Evolutionary conservation across 1,140 invertebrate species (phyloP).

Genomic region (Bombus fervidus): DNA sequence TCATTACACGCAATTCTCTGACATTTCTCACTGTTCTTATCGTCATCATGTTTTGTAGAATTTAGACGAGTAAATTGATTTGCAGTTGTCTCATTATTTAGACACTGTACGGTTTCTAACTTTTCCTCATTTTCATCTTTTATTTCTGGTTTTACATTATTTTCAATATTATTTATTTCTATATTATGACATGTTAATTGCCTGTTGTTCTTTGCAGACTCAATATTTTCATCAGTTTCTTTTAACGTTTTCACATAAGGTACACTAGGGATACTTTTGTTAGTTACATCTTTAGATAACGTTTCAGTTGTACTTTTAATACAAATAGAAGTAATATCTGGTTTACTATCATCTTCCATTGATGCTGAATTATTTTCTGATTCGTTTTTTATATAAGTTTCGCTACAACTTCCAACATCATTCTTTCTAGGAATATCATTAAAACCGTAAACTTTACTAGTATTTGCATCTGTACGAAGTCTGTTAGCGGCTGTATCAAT

Average conservation of each 20-base stretch:
- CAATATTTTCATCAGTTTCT: not conserved
- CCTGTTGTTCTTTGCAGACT: not conserved
- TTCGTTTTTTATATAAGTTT: not conserved
- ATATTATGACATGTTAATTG: not conserved
- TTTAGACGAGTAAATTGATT: not conserved
- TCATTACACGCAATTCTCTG: not conserved
- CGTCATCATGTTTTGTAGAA: not conserved
- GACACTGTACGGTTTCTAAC: not conserved
- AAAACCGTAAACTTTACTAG: not conserved
- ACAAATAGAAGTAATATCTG: not conserved
- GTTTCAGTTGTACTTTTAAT: not conserved
- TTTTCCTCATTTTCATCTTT: not conserved
- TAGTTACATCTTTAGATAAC: not conserved
- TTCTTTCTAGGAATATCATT: not conserved
- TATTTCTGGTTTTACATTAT: conserved; percentile 1
- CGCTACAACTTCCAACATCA: not conserved
- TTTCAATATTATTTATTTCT: not conserved
- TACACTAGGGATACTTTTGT: not conserved
- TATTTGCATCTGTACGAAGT: not conserved
- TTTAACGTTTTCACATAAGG: not conserved
- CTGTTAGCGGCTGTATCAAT: not conserved
- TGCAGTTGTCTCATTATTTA: not conserved
- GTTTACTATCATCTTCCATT: conserved; percentile 14
- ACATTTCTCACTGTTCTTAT: not conserved
- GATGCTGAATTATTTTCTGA: not conserved